These are phyloP conservation scores for Diglossa brunneiventris DNA, from an alignment of 2,113 vertebrate species.

Conservation along the genomic window DNA sequence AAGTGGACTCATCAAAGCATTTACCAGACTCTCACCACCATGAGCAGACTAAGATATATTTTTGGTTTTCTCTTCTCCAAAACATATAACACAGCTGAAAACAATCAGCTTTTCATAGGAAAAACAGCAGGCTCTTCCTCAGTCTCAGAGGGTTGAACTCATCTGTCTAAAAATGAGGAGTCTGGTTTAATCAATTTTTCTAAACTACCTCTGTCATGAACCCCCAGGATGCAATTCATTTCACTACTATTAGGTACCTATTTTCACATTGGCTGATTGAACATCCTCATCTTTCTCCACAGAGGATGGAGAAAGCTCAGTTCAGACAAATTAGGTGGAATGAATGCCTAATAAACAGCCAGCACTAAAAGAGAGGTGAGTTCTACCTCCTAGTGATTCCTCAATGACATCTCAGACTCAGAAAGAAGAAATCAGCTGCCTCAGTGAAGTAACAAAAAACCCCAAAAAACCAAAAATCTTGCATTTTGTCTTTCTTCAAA, in stretches of 20 bases:
- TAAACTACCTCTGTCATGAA: background rate
- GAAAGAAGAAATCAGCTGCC: background rate
- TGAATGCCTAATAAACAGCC: background rate
- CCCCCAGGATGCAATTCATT: background rate
- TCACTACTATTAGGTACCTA: background rate
- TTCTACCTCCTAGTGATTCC: background rate
- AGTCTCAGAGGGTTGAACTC: background rate
- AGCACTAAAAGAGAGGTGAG: background rate
- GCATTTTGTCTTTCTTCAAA: background rate
- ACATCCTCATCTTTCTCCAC: background rate
- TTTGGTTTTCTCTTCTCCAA: background rate
- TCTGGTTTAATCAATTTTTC: background rate
- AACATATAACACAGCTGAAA: slow-evolving; percentile 11
- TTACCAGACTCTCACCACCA: background rate
- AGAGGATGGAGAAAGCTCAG: background rate
- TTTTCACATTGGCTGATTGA: background rate
- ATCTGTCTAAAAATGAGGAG: background rate
- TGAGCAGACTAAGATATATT: background rate
- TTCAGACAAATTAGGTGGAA: background rate
- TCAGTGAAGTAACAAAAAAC: background rate
- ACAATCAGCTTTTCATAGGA: slow-evolving; percentile 2
- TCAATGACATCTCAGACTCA: background rate
- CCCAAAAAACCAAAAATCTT: background rate
- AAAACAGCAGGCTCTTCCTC: slow-evolving; percentile 6
- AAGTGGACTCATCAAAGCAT: background rate